Conservation (phyloP, 1,140 invertebrate species). For the Halotydeus destructor region DNA sequence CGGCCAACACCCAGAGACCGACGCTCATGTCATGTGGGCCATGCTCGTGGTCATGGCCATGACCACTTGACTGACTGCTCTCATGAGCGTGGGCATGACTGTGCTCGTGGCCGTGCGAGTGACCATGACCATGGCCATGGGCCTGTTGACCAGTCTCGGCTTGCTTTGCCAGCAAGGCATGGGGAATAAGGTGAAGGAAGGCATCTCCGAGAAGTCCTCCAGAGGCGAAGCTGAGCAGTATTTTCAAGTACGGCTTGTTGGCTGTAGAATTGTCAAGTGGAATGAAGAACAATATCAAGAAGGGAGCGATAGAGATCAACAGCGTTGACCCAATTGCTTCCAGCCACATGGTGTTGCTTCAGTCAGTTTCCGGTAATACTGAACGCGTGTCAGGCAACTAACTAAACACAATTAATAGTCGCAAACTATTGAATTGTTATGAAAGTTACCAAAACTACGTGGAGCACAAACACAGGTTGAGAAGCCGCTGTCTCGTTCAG, state of each 20-base stretch:
- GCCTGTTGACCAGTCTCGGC: constrained; percentile 20
- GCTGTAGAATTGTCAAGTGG: constrained; percentile 68
- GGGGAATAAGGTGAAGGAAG: constrained; percentile 87
- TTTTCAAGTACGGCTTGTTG: constrained; percentile 60
- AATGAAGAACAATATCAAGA: constrained; percentile 77
- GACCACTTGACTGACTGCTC: constrained; percentile 23
- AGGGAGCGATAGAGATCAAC: constrained; percentile 79
- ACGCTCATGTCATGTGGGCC: constrained; percentile 49
- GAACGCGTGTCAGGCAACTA: too few relatives aligned
- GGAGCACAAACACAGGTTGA: too few relatives aligned
- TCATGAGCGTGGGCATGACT: constrained; percentile 25
- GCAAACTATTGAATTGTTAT: too few relatives aligned
- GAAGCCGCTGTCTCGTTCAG: too few relatives aligned
- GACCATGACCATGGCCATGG: constrained; percentile 30
- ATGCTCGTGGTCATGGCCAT: constrained; percentile 6
- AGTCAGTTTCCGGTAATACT: too few relatives aligned
- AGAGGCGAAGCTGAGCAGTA: constrained; percentile 77
- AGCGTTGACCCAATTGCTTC: constrained; percentile 67
- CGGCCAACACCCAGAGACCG: constrained; percentile 67
- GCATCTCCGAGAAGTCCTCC: constrained; percentile 86
- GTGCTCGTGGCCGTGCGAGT: constrained; percentile 29
- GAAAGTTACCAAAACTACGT: too few relatives aligned
- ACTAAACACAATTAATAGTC: too few relatives aligned
- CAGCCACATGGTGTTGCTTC: too few relatives aligned
- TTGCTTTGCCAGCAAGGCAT: constrained; percentile 46